Percentiles rank a stretch among this genome's conserved stretches.
Evolutionary conservation across 1,140 invertebrate genomes (phyloP).

Genomic region (Drosophila orena): DNA sequence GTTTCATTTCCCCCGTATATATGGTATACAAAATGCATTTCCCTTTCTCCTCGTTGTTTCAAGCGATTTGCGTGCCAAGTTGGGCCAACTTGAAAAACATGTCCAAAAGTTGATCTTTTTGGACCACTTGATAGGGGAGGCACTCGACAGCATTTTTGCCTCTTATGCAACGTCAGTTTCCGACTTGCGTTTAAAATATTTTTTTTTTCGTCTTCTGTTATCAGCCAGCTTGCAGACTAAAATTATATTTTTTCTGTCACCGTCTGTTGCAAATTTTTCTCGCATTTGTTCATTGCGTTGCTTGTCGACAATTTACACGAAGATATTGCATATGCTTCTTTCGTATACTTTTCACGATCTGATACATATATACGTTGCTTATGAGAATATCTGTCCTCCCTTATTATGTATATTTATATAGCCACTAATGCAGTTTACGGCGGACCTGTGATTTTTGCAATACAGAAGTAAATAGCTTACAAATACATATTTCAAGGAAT

Average conservation of each 20-base stretch:
- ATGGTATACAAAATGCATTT: background rate
- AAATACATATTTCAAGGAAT: too few relatives aligned
- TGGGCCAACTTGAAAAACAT: constrained; percentile 38
- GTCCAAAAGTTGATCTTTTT: constrained; percentile 48
- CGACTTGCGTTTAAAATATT: constrained; percentile 22
- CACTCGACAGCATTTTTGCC: constrained; percentile 46
- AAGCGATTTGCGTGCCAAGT: constrained; percentile 41
- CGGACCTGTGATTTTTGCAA: background rate
- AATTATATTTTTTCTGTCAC: constrained; percentile 21
- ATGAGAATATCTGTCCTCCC: constrained; percentile 35
- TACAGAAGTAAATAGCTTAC: background rate
- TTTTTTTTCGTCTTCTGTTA: constrained; percentile 21
- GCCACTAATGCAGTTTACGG: constrained; percentile 4
- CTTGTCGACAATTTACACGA: constrained; percentile 13
- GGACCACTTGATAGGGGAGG: constrained; percentile 22
- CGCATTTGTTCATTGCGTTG: constrained; percentile 11
- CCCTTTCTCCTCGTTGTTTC: constrained; percentile 5
- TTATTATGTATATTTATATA: constrained; percentile 54
- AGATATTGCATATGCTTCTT: constrained; percentile 24
- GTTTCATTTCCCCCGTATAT: background rate
- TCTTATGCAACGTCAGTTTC: constrained; percentile 41
- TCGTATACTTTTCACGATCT: constrained; percentile 24
- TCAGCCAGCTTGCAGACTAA: constrained; percentile 25
- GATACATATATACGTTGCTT: constrained; percentile 21
- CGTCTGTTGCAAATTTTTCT: constrained; percentile 27